Evolutionary conservation across 2,113 vertebrate species (phyloP).

Genomic region (Eudorcas thomsonii): DNA sequence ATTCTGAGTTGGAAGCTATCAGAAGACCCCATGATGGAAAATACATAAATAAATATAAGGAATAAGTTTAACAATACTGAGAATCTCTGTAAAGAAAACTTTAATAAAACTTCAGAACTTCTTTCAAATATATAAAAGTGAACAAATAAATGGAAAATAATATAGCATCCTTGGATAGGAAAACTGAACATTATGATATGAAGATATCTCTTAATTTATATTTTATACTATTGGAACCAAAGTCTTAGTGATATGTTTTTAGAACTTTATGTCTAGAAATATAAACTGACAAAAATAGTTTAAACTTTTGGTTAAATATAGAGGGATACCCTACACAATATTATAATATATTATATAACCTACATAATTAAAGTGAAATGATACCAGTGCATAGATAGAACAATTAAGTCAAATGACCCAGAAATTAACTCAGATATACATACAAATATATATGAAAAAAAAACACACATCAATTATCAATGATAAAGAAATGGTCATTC

Average conservation of each 20-base stretch:
- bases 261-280: background rate
- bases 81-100: constrained; percentile 4
- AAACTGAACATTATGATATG: background rate
- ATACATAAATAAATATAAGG: background rate
- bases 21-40: background rate
- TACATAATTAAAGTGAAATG: background rate
- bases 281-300: background rate
- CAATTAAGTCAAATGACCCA: background rate
- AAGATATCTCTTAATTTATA: background rate
- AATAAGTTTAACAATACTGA: background rate
- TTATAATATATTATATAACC: background rate
- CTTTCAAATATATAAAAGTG: background rate
- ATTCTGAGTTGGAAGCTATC: background rate
- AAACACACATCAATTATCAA: background rate
- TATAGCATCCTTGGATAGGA: background rate
- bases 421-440: background rate
- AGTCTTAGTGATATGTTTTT: background rate
- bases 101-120: background rate
- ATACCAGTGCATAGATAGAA: background rate
- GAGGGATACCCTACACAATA: background rate
- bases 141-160: background rate
- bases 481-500: background rate
- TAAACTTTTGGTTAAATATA: background rate
- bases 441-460: background rate
- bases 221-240: background rate